These are phyloP conservation scores for Cyphomyrmex costatus DNA, from an alignment of 1,140 invertebrate species.

Conservation along the genomic window DNA sequence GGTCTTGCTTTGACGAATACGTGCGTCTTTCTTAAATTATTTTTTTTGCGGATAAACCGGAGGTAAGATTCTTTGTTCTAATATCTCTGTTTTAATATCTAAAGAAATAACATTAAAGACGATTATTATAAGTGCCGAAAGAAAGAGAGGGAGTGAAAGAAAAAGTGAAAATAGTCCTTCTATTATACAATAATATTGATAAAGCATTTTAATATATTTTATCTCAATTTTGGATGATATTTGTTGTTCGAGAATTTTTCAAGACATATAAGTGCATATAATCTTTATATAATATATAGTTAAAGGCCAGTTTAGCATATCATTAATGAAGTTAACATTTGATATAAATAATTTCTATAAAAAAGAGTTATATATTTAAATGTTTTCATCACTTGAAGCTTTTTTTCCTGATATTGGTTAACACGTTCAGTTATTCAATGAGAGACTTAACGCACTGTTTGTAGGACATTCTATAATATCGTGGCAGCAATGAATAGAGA, in stretches of 20 bases:
- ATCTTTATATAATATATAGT: too few species aligned
- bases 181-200: not conserved
- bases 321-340: not conserved
- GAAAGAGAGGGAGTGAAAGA: not conserved
- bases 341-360: not conserved
- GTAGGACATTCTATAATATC: constrained; percentile 34
- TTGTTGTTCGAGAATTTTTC: not conserved
- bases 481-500: constrained; percentile 26
- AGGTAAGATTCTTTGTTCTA: constrained; percentile 25
- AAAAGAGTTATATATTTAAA: not conserved
- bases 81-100: not conserved
- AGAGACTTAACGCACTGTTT: constrained; percentile 6
- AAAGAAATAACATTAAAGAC: not conserved
- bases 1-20: constrained; percentile 38
- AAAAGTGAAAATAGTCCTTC: not conserved
- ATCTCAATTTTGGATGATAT: not conserved
- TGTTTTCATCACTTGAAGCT: not conserved
- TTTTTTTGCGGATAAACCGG: constrained; percentile 44
- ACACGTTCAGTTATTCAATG: not conserved
- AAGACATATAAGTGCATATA: not conserved
- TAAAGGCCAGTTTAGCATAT: not conserved
- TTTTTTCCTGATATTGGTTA: not conserved
- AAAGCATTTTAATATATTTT: not conserved
- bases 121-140: not conserved
- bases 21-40: constrained; percentile 49